These are phyloP conservation scores for Stictonetta naevosa DNA, from an alignment of 2,113 vertebrate species.

Conservation along the genomic window DNA sequence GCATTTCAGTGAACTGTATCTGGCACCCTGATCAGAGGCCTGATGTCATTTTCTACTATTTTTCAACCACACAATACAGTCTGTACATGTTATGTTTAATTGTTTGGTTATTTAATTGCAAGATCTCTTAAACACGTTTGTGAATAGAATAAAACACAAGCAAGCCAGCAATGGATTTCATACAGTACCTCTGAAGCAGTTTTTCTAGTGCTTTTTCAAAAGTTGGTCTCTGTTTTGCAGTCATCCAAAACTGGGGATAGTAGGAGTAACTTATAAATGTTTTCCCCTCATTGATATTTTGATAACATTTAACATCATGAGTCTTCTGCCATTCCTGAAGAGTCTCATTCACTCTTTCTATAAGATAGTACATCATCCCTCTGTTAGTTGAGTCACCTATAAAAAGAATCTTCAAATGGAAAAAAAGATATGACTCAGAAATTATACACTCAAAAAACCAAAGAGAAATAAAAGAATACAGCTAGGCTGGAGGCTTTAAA, in stretches of 20 bases:
- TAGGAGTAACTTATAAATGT: slow-evolving; percentile 91
- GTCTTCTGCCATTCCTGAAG: slow-evolving; percentile 92
- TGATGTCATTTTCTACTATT: slow-evolving; percentile 62
- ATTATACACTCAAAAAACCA: neutral
- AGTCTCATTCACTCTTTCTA: slow-evolving; percentile 90
- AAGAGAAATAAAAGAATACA: neutral
- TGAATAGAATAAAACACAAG: neutral
- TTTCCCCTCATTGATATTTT: slow-evolving; percentile 85
- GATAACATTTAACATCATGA: slow-evolving; percentile 86
- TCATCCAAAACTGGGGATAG: slow-evolving; percentile 95
- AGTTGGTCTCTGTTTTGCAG: slow-evolving; percentile 80
- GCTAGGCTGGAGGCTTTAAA: neutral
- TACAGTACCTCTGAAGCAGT: slow-evolving; percentile 86
- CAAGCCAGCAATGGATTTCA: neutral
- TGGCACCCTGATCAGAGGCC: slow-evolving; percentile 49
- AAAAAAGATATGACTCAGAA: slow-evolving; percentile 9
- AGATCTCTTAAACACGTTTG: slow-evolving; percentile 22
- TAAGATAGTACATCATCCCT: slow-evolving; percentile 97
- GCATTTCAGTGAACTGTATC: slow-evolving; percentile 68
- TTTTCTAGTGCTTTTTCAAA: slow-evolving; percentile 89
- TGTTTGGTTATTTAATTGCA: slow-evolving; percentile 48
- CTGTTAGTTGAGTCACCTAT: slow-evolving; percentile 97
- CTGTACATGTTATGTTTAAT: neutral
- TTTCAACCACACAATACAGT: slow-evolving; percentile 29
- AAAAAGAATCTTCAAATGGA: slow-evolving; percentile 86